A percentile compares a stretch with the other conserved stretches of the same genome.
Conservation (phyloP, 2,888 invertebrate genomes). For the Drosophila dives region DNA sequence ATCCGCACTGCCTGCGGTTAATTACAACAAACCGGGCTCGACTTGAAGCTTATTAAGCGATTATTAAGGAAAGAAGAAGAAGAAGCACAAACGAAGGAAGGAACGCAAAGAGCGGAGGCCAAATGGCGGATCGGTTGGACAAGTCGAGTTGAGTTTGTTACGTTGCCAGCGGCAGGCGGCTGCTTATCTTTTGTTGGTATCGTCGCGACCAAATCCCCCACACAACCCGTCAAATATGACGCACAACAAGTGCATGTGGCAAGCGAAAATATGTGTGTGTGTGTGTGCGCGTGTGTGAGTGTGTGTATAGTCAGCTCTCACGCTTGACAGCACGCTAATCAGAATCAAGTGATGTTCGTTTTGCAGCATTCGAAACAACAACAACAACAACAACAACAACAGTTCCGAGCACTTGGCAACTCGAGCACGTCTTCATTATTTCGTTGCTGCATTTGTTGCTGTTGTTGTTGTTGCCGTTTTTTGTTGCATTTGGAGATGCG, state of each 20-base stretch:
- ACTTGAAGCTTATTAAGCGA: conserved; percentile 72
- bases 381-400: conserved; percentile 24
- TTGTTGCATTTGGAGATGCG: conserved; percentile 78
- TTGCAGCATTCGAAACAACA: conserved; percentile 58
- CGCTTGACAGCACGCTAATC: conserved; percentile 84
- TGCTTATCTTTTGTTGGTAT: conserved; percentile 69
- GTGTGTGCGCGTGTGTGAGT: conserved; percentile 20
- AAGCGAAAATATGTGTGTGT: conserved; percentile 17
- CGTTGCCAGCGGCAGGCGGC: conserved; percentile 46
- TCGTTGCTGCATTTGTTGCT: conserved; percentile 48
- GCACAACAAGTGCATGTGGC: conserved; percentile 47
- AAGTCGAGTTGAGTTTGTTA: conserved; percentile 53
- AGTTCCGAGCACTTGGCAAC: conserved; percentile 70
- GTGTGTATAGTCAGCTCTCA: conserved; percentile 69
- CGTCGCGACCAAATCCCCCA: conserved; percentile 46
- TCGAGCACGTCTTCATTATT: conserved; percentile 77
- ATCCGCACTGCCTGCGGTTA: conserved; percentile 54
- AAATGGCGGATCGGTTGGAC: conserved; percentile 48
- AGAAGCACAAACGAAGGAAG: background rate
- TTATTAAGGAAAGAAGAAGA: conserved; percentile 55
- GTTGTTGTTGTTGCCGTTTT: conserved; percentile 42
- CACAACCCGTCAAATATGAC: conserved; percentile 48
- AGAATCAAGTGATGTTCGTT: conserved; percentile 82
- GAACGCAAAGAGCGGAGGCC: conserved; percentile 43
- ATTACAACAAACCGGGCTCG: conserved; percentile 57